phyloP scores from a whole-genome alignment of 2,888 invertebrate genomes.

The Troides oblongomaculatus region DNA sequence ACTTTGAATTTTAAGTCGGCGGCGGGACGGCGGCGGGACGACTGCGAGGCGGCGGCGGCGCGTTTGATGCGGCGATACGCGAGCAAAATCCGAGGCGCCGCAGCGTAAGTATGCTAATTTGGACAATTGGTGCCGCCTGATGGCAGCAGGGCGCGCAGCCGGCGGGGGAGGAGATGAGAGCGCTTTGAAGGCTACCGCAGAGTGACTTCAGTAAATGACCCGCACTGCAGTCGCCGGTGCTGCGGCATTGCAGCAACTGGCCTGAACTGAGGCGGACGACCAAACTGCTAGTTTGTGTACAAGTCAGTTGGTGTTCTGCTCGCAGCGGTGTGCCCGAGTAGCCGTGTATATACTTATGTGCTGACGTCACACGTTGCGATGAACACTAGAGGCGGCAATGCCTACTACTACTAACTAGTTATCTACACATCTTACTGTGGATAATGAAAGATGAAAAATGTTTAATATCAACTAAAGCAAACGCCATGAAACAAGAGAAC shows the following conservation, averaged over 20 bases:
- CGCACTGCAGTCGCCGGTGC: neutral
- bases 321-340: too few relatives aligned
- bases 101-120: slow-evolving; percentile 68
- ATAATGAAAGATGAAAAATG: too few relatives aligned
- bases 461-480: too few relatives aligned
- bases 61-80: slow-evolving; percentile 60
- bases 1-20: slow-evolving; percentile 42
- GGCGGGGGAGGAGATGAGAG: neutral
- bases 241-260: neutral
- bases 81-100: slow-evolving; percentile 65
- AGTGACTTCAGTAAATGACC: slow-evolving; percentile 5
- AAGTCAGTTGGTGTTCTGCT: too few relatives aligned
- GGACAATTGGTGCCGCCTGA: slow-evolving; percentile 57
- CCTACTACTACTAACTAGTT: too few relatives aligned
- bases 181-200: neutral
- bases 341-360: too few relatives aligned
- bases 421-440: too few relatives aligned
- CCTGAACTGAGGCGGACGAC: too few relatives aligned
- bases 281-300: too few relatives aligned
- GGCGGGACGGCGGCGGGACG: slow-evolving; percentile 50
- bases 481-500: too few relatives aligned
- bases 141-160: slow-evolving; percentile 38
- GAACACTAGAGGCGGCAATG: too few relatives aligned
- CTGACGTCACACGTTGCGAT: too few relatives aligned
- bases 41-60: slow-evolving; percentile 45